phyloP scores from a whole-genome alignment of 2,797 vertebrate species.

The Myioborus miniatus region DNA sequence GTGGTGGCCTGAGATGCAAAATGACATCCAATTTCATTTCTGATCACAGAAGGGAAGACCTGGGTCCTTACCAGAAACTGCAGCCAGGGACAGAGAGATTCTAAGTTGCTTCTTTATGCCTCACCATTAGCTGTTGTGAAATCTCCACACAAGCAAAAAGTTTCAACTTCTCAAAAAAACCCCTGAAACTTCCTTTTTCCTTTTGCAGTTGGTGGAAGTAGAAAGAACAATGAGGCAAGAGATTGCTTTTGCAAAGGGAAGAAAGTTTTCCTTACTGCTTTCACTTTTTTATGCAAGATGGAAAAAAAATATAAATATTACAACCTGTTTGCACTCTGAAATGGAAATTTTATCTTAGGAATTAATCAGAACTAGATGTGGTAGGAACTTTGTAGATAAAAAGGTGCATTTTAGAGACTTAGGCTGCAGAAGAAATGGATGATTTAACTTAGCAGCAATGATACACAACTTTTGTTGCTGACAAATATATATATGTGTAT shows the following conservation, averaged over 20 bases:
- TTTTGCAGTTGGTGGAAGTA: not conserved
- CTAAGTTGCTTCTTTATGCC: not conserved
- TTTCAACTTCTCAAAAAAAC: not conserved
- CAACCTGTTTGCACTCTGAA: not conserved
- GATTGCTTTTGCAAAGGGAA: not conserved
- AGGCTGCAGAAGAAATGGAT: not conserved
- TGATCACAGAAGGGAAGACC: not conserved
- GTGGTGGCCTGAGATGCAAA: not conserved
- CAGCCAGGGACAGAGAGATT: not conserved
- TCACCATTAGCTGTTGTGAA: not conserved
- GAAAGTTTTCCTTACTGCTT: not conserved
- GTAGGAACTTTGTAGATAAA: not conserved
- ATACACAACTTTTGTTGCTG: not conserved
- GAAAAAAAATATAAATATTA: not conserved
- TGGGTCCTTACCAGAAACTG: not conserved
- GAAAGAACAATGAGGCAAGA: conserved; percentile 26
- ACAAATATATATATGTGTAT: not conserved
- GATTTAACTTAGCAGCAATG: not conserved
- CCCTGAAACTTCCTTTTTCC: not conserved
- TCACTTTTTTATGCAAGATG: not conserved
- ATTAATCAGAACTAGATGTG: not conserved
- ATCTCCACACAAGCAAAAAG: not conserved
- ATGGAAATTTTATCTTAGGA: not conserved
- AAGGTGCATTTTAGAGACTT: not conserved
- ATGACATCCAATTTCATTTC: not conserved